A percentile compares a stretch with the other conserved stretches of the same genome.
phyloP scores from a whole-genome alignment of 2,888 invertebrate genomes.

The Stomorhina lunata region DNA sequence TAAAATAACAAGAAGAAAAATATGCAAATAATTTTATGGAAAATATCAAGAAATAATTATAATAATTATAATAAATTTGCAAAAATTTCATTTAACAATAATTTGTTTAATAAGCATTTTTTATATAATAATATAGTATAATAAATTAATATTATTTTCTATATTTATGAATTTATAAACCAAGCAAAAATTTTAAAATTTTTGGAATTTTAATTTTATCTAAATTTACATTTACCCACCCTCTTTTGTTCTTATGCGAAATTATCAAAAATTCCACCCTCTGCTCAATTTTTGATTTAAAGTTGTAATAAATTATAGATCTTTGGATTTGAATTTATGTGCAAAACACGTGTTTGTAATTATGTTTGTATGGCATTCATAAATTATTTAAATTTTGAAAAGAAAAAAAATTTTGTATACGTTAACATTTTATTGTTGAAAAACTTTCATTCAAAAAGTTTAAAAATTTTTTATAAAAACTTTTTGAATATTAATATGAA shows the following conservation, averaged over 20 bases:
- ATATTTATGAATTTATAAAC: too few relatives aligned
- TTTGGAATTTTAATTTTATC: neutral
- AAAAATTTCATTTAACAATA: neutral
- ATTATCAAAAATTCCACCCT: neutral
- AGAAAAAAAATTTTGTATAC: too few relatives aligned
- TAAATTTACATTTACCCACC: neutral
- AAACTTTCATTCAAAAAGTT: too few relatives aligned
- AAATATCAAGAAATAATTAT: conserved; percentile 16
- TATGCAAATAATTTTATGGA: neutral
- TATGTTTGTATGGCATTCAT: conserved; percentile 36
- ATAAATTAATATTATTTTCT: neutral
- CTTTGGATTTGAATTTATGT: neutral
- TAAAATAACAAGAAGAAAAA: neutral
- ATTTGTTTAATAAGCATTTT: neutral
- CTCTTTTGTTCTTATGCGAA: neutral
- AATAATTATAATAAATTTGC: conserved; percentile 16
- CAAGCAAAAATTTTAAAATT: neutral
- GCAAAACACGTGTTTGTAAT: conserved; percentile 41
- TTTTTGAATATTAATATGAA: too few relatives aligned
- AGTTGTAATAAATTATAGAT: neutral
- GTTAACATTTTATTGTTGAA: neutral
- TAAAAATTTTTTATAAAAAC: too few relatives aligned
- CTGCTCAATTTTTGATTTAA: neutral
- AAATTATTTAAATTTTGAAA: neutral
- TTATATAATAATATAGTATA: neutral